A percentile compares a stretch with the other conserved stretches of the same genome.
These are phyloP conservation scores for Empis stercorea DNA, from an alignment of 2,888 invertebrate species.

Conservation along the genomic window DNA sequence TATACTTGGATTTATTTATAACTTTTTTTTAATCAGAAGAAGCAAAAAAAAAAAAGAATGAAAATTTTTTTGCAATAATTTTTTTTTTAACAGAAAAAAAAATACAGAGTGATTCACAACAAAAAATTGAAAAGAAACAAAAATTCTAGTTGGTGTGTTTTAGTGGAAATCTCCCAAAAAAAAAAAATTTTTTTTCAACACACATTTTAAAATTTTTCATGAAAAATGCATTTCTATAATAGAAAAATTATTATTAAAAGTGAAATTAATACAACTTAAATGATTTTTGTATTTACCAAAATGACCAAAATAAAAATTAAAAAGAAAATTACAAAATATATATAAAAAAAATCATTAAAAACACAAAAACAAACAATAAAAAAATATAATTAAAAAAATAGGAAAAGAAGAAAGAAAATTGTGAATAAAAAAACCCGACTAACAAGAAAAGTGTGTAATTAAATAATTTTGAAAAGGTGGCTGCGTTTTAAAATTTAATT, in stretches of 20 bases:
- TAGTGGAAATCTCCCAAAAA: conserved; percentile 3
- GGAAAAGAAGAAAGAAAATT: too few species aligned
- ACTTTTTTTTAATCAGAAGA: too few species aligned
- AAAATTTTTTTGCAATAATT: neutral
- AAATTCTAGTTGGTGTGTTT: neutral
- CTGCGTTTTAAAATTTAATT: too few species aligned
- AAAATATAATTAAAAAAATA: too few species aligned
- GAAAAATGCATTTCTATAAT: neutral
- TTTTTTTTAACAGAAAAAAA: conserved; percentile 2
- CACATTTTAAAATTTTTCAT: neutral
- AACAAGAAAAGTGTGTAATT: too few species aligned
- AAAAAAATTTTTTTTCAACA: conserved; percentile 19
- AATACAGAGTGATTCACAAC: too few species aligned
- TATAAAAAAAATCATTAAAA: neutral
- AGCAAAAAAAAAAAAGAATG: neutral
- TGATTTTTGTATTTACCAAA: neutral
- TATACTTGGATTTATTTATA: too few species aligned
- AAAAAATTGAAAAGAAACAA: too few species aligned
- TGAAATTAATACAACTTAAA: conserved; percentile 33
- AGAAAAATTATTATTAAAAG: conserved; percentile 19
- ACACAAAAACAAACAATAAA: neutral
- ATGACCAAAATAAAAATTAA: neutral
- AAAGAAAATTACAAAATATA: neutral
- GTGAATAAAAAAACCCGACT: too few species aligned
- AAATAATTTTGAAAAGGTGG: too few species aligned